These are phyloP conservation scores for Nymphalis polychloros DNA, from an alignment of 2,888 invertebrate genomes.

Conservation along the genomic window DNA sequence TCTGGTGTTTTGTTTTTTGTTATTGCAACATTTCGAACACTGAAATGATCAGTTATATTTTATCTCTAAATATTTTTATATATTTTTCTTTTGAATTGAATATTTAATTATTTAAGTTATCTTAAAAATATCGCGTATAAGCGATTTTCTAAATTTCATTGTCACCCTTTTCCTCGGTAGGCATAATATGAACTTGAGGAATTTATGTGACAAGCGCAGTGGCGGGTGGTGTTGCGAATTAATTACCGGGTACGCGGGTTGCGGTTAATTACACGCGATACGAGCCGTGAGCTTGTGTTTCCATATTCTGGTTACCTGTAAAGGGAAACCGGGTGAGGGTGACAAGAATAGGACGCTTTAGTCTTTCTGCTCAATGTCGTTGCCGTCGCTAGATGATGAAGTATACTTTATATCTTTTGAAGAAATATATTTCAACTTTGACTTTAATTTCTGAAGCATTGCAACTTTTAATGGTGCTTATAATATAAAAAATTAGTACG, in stretches of 20 bases:
- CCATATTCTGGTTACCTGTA: conserved; percentile 13
- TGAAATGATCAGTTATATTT: too few species aligned
- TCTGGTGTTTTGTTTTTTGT: too few species aligned
- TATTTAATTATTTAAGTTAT: too few species aligned
- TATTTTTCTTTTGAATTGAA: too few species aligned
- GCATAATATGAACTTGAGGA: conserved; percentile 64
- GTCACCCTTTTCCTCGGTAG: conserved; percentile 40
- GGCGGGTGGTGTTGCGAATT: conserved; percentile 65
- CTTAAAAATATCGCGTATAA: neutral
- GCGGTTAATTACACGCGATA: conserved; percentile 66
- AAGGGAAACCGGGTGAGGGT: neutral
- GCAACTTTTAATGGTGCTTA: too few species aligned
- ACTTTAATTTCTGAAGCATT: too few species aligned
- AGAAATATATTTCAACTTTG: neutral
- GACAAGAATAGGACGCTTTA: conserved; percentile 1
- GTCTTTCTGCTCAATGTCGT: neutral
- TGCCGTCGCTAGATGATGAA: neutral
- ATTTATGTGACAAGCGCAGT: conserved; percentile 73
- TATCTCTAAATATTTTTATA: too few species aligned
- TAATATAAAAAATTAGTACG: neutral
- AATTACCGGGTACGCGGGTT: conserved; percentile 63
- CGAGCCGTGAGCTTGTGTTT: conserved; percentile 36
- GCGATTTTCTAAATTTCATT: conserved; percentile 9
- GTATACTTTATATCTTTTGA: conserved; percentile 1
- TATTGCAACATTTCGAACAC: too few species aligned